Evolutionary conservation across 1,140 invertebrate species (phyloP).

Genomic region (Matsumurasca onukii): DNA sequence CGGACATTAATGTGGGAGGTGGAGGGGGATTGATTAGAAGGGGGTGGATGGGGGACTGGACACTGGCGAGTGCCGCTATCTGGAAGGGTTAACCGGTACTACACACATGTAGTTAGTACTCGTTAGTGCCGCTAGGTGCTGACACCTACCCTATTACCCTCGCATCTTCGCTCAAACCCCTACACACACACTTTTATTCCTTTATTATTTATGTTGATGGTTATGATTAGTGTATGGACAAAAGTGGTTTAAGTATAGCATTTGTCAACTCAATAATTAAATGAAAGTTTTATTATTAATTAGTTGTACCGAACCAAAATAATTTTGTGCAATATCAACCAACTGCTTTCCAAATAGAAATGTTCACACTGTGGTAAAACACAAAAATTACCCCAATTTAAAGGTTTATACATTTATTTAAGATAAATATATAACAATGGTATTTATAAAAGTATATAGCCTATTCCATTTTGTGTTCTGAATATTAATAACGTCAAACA

Average conservation of each 20-base stretch:
- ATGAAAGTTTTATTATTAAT: no score
- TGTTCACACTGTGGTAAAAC: no score
- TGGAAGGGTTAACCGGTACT: constrained; percentile 20
- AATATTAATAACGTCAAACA: no score
- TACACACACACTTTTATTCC: neutral
- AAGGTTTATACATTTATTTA: no score
- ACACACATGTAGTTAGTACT: constrained; percentile 22
- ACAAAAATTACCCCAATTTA: no score
- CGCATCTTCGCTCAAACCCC: neutral
- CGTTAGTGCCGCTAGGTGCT: neutral
- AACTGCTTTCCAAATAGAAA: no score
- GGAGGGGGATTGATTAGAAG: neutral
- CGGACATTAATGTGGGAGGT: neutral
- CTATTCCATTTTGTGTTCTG: no score
- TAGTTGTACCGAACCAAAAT: no score
- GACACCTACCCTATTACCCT: neutral
- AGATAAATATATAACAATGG: no score
- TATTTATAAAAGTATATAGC: no score
- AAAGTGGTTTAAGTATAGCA: neutral
- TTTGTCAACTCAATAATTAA: neutral
- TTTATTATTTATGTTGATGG: neutral
- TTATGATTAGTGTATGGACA: neutral
- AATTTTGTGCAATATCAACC: no score
- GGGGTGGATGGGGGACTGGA: constrained; percentile 1
- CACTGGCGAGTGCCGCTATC: constrained; percentile 9